Base-by-base conservation (phyloP, 2,888 invertebrate species). In the Argyresthia albistria region DNA sequence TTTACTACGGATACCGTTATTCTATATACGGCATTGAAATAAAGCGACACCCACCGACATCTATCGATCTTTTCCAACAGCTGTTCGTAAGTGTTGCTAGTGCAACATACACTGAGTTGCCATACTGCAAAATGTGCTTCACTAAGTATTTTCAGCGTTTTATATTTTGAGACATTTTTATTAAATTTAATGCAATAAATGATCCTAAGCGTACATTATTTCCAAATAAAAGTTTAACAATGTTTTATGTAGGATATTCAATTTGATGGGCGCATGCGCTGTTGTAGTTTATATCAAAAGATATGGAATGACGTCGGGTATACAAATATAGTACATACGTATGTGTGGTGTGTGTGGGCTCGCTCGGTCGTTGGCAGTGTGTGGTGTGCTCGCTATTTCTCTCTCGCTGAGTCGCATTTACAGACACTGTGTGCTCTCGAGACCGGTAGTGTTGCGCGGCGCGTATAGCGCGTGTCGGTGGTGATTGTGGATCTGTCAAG, bases 41-140 rank as follows among this genome's bases (percentile, higher is more conserved):
- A 86, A 83, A 82, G 81, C 72, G 78, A 80, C 81, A 73, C 73
- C 70, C 80, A 84, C 83, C 78, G 87, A 87, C 87, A 84, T 87
- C 86, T 87, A 87, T 87, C 76, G 87, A 86, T 86, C 83, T 73
- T 58, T 50, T 54, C 46, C 59, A 78, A 80, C 84, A 87, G 82
- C 84, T 86, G 84, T 69, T 75, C n/a, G 35, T 49, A 43, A 12
- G 69, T 58, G 77, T 78, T 82, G 76, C 83, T 74, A 80, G 62
- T 35, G 8, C 12, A 39, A 52, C 14, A 7, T n/a, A n/a, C 15
- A 12, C 4, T 37, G 10, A 15, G n/a, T 50, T 50, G 42, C 50
- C 50, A 50, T 37, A n/a, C 8, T 10, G 10, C 8, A 42, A 25
- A 50, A 48, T 4, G 12, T 48, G 3, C 35, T 15, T 15, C 9